phyloP scores from a whole-genome alignment of 1,140 invertebrate species.

The Chlorops oryzae region DNA sequence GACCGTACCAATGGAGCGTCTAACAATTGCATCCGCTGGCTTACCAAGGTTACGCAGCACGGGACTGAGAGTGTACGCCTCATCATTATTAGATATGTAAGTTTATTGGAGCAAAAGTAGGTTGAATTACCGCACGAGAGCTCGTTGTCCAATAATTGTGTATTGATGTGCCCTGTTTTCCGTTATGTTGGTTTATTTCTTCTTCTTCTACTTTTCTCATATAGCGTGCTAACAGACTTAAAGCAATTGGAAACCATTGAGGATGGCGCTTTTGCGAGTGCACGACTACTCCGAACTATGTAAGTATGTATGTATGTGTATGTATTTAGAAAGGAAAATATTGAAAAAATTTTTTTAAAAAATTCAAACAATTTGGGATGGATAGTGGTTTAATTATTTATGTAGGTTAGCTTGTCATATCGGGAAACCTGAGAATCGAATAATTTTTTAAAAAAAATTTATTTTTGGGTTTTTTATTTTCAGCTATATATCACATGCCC shows the following conservation, averaged over 20 bases:
- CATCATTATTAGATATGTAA: slow-evolving; percentile 40
- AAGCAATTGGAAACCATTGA: slow-evolving; percentile 48
- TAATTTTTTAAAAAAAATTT: too few relatives aligned
- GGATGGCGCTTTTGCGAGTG: slow-evolving; percentile 48
- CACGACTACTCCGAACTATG: slow-evolving; percentile 49
- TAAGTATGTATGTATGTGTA: too few relatives aligned
- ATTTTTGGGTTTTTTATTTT: slow-evolving; percentile 14
- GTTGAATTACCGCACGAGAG: too few relatives aligned
- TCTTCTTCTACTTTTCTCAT: too few relatives aligned
- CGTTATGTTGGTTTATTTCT: neutral
- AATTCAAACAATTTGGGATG: too few relatives aligned
- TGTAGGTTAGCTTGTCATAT: too few relatives aligned
- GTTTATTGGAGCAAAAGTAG: too few relatives aligned
- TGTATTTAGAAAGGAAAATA: too few relatives aligned
- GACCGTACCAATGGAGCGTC: slow-evolving; percentile 29
- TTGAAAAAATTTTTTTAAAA: too few relatives aligned
- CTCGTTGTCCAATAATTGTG: too few relatives aligned
- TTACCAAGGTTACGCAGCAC: slow-evolving; percentile 32
- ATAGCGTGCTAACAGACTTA: slow-evolving; percentile 49
- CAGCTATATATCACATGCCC: slow-evolving; percentile 53
- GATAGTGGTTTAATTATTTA: too few relatives aligned
- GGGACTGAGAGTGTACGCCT: slow-evolving; percentile 38
- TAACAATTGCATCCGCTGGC: slow-evolving; percentile 42
- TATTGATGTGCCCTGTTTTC: neutral
- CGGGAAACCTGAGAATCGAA: too few relatives aligned